Base-by-base conservation (phyloP, 2,888 invertebrate genomes). In the Idaea straminata region DNA sequence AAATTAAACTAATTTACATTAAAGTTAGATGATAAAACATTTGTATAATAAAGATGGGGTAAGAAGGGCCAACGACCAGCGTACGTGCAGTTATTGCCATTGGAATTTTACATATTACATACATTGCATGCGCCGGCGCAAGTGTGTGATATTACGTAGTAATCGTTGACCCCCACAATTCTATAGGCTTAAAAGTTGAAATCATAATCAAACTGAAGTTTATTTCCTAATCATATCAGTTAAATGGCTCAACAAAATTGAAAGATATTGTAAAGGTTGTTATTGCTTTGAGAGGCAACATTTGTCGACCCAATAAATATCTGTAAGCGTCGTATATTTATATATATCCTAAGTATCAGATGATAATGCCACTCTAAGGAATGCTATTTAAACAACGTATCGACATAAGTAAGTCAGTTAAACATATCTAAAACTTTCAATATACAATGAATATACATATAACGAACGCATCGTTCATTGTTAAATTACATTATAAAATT, bases 401-500 rank as follows among this genome's bases (percentile, higher is more conserved):
- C 68, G 62, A 59, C 7, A 61, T 67, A 61, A 69, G 67, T 69
- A 69, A 64, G 62, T 7, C 47, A 65, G 62, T 68, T 68, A 69
- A 72, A 68, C 61, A 68, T 69, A 71, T 74, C 67, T 72, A 72
- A 70, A 74, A 72, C 69, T 69, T 69, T 57, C 68, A 71, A 72
- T 71, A 74, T 68, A 67, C 68, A 69, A 66, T 67, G 70, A 69
- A 72, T 77, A 78, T 83, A 79, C 76, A 78, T 78, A 75, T 78
- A 78, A 79, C 77, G 82, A 84, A 85, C 83, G 78, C 77, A 81
- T 79, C 80, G 80, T 85, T 79, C 84, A 79, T 81, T 59, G 63
- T 82, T 80, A 83, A 81, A 82, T 83, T 82, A 83, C 80, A 81
- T 77, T 83, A 81, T 80, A 78, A 78, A 83, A 82, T 69, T 80